Evolutionary conservation across 2,888 invertebrate genomes (phyloP), one percentile per base, ranked within the genome.

Genomic region (Chironomus tentans): DNA sequence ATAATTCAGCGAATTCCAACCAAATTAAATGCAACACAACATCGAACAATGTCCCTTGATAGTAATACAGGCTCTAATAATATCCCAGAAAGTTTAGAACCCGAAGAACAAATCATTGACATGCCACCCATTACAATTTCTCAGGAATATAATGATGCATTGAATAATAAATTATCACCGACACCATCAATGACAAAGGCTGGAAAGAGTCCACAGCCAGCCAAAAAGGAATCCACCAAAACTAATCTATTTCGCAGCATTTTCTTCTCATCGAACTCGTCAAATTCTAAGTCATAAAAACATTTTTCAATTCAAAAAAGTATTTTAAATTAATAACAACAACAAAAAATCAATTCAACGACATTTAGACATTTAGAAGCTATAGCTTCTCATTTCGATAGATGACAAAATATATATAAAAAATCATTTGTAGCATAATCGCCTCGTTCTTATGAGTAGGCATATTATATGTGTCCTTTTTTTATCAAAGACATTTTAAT

Each of bases 41-140:
- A 79, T 78, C 78, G 79, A 78, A 79, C 79, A 56, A 74, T 80
- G 69, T 80, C 80, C 3, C 76, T 80, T 48, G 80, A 80, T 77
- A 79, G 79, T 61, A 79, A 79, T 70, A 80, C 77, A n/a, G 79
- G 79, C 56, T 78, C 79, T 12, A 79, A 80, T 77, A 79, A 80
- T 77, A 80, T 80, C 50, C 80, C 80, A 48, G 80, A 80, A 77
- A 80, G 78, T 38, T 78, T 79, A 71, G 80, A 80, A 70, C 79
- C 79, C 18, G 79, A 79, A 76, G 69, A 56, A 46, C 38, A 69
- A 24, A 65, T 65, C 12, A 46, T 46, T 69, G 69, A 69, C n/a
- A 38, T 48, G 13, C 56, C 61, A 10, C 65, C 68, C 4, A 47
- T 15, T 10, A 47, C 73, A 6, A 38, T 18, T 22, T 46, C 69